Evolutionary conservation across 2,888 invertebrate genomes (phyloP).

Genomic region (Aphidius colemani): DNA sequence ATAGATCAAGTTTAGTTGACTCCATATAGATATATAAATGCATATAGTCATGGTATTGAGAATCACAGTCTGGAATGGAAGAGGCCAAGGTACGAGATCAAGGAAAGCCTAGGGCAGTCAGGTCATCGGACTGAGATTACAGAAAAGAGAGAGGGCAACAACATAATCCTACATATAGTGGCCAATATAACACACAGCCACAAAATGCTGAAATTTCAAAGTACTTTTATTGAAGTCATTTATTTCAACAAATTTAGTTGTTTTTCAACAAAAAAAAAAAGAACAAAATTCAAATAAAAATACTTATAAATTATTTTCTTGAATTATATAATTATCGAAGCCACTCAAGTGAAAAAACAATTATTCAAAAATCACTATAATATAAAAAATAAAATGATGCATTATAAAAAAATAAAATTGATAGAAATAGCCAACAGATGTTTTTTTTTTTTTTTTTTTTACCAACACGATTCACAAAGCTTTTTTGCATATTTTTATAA

Average conservation of each 20-base stretch:
- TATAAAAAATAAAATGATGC: no score
- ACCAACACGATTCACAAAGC: not conserved
- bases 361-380: no score
- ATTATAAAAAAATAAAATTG: not conserved
- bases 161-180: constrained; percentile 37
- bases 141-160: constrained; percentile 30
- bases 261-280: not conserved
- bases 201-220: constrained; percentile 14
- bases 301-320: no score
- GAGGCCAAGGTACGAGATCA: constrained; percentile 28
- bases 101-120: constrained; percentile 29
- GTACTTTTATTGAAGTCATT: not conserved
- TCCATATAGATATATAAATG: not conserved
- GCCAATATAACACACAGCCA: constrained; percentile 31
- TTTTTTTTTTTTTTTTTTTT: no score
- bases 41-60: constrained; percentile 1
- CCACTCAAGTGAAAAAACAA: no score
- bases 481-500: not conserved
- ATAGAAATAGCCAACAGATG: not conserved
- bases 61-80: constrained; percentile 25
- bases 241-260: constrained; percentile 1
- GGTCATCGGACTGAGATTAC: constrained; percentile 47
- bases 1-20: no score
- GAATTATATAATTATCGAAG: no score
- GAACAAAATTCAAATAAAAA: no score